Evolutionary conservation across 1,140 invertebrate genomes (phyloP), one percentile per base, ranked within the genome.

Genomic region (Dendroctonus ponderosae): DNA sequence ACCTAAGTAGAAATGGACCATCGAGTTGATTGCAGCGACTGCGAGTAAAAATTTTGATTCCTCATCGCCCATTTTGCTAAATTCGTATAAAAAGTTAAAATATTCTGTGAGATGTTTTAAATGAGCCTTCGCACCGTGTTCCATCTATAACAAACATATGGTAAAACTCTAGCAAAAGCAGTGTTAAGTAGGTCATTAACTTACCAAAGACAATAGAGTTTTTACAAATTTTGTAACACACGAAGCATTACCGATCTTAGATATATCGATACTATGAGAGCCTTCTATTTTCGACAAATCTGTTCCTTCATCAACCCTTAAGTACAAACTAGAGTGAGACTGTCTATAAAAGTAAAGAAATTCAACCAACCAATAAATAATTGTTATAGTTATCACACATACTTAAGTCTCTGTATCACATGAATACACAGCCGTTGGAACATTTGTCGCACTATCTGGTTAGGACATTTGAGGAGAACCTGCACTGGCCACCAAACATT

Each of bases 401-500:
- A 86, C 85, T 91, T 88, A 61, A 97, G 80, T 76, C 92, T 86
- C 78, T 93, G 91, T 77, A 97, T 94, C 15, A 97, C 94, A 79
- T 97, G 94, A 77, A 97, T 94, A 71, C 94, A 92, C 57, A 97
- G 82, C 72, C 94, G 85, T 80, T 96, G 93, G 79, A 93, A 93
- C 91, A 95, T 95, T 81, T 96, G 93, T 56, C 94, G 83, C 41
- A 96, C 92, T 86, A 95, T 94, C 82, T 96, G 93, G 84, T 96
- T 96, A 6, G 94, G 93, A 81, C 95, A 97, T 81, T 94, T 94
- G 74, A 97, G 91, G 74, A 97, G 82, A 74, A 85, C 84, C 81
- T 96, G 93, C 69, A 96, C 89, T 2, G 93, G 92, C 95, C 95
- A 97, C 89, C 93, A 95, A 15, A 92, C 92, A 78, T 95, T 90